phyloP scores from a whole-genome alignment of 2,888 invertebrate genomes.

The Epicampocera succincta region DNA sequence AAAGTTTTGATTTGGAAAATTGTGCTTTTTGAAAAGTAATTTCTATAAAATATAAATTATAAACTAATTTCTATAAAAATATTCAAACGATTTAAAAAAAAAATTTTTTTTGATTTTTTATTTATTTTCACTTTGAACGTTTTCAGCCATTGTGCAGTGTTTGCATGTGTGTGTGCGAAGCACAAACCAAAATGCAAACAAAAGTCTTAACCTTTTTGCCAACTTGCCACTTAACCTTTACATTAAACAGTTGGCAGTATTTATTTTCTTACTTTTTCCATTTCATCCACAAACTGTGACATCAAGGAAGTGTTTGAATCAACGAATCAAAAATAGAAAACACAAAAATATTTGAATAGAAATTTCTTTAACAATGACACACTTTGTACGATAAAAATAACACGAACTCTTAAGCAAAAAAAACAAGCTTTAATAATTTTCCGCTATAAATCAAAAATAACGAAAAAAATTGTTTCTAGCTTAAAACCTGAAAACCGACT shows the following conservation, averaged over 20 bases:
- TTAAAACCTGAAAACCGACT: no score
- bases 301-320: constrained; percentile 64
- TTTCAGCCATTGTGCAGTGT: constrained; percentile 40
- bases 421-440: constrained; percentile 14
- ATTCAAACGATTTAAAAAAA: no score
- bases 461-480: no score
- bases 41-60: no score
- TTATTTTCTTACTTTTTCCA: constrained; percentile 21
- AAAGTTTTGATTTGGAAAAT: no score
- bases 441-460: constrained; percentile 38
- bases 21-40: no score
- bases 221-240: constrained; percentile 79
- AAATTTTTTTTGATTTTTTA: no score
- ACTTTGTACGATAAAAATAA: constrained; percentile 31
- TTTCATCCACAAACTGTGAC: constrained; percentile 34
- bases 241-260: constrained; percentile 63
- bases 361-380: constrained; percentile 57
- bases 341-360: constrained; percentile 44
- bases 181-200: constrained; percentile 47
- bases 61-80: no score
- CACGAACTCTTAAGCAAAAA: constrained; percentile 8
- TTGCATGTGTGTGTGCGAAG: not conserved
- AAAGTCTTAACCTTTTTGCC: constrained; percentile 79
- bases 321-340: not conserved
- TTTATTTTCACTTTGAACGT: no score